A percentile compares a stretch with the other conserved stretches of the same genome.
These are phyloP conservation scores for Diaperis boleti DNA, from an alignment of 2,888 invertebrate species.

Conservation along the genomic window DNA sequence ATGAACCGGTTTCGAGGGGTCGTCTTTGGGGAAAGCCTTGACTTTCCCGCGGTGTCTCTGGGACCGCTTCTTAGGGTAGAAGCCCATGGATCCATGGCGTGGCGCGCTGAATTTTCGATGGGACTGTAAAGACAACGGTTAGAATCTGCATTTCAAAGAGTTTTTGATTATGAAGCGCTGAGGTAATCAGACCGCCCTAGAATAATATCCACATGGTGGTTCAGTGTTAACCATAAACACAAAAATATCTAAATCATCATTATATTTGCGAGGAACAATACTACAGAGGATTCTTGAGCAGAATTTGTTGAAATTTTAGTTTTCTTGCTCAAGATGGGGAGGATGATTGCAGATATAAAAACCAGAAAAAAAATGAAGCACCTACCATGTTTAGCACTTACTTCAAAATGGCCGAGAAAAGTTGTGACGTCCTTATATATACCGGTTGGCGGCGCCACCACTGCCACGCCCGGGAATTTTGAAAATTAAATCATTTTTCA, in stretches of 20 bases:
- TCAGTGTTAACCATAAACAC: slow-evolving; percentile 76
- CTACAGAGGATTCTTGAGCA: too few species aligned
- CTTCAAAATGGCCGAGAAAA: slow-evolving; percentile 36
- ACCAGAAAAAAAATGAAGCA: background rate
- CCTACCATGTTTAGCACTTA: slow-evolving; percentile 30
- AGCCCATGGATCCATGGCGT: slow-evolving; percentile 99
- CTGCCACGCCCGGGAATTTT: too few species aligned
- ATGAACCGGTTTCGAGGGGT: slow-evolving; percentile 95
- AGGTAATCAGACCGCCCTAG: slow-evolving; percentile 81
- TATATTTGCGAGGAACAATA: too few species aligned
- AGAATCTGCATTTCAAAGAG: background rate
- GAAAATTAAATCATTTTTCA: slow-evolving; percentile 14
- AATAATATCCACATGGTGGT: slow-evolving; percentile 74
- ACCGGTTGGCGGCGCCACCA: slow-evolving; percentile 11
- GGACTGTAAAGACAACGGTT: slow-evolving; percentile 79
- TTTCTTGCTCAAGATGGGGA: slow-evolving; percentile 2
- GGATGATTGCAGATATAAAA: slow-evolving; percentile 8
- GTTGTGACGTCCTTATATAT: slow-evolving; percentile 23
- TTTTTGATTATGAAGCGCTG: background rate
- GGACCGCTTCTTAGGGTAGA: slow-evolving; percentile 98
- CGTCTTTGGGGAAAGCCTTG: slow-evolving; percentile 99
- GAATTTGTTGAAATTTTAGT: background rate
- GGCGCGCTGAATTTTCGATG: slow-evolving; percentile 99
- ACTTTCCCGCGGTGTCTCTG: slow-evolving; percentile 97
- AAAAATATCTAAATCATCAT: slow-evolving; percentile 76